Base-by-base conservation (phyloP, 2,797 vertebrate genomes). In the Acanthurus leucopareius region DNA sequence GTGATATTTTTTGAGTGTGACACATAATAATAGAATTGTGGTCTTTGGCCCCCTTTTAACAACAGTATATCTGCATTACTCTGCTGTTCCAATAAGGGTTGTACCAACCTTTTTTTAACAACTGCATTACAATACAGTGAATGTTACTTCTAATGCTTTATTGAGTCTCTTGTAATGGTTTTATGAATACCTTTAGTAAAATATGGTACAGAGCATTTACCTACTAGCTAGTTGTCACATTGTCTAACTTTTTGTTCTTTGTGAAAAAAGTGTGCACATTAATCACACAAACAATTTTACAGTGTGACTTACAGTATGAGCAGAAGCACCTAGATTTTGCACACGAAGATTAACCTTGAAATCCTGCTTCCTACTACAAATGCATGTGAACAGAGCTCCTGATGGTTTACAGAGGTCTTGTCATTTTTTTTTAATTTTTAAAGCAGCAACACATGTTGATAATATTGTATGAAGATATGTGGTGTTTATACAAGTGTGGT, bases 151-250 rank as follows among this genome's bases (percentile, higher is more conserved):
- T 60, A 70, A 75, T 45, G 45, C 78, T 65, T 81, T 75, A 65
- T 28, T 28, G 68, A 70, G 60, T 77, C 60, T 70, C 53, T 74
- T 86, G 35, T 81, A 66, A 70, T 60, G 56, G 32, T 61, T 82
- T 82, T 68, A 69, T 84, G 71, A 79, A 77, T 48, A 83, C 47
- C 14, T 88, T 89, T 86, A 86, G 77, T 86, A 82, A 82, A 82
- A 69, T 74, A 47, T 0, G 5, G 56, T 64, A 73, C 64, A 67
- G 22, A 76, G 32, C 49, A 64, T 80, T 85, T 67, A 68, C 49
- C 74, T 80, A 62, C 54, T 64, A 19, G 54, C 19, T 87, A 45
- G 86, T 75, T 87, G 77, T 82, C 83, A 82, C 52, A 67, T 19
- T 66, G 47, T 82, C 48, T 71, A 84, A 81, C 51, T 64, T 83